phyloP scores from a whole-genome alignment of 2,797 vertebrate genomes.

The Hippoglossus hippoglossus region DNA sequence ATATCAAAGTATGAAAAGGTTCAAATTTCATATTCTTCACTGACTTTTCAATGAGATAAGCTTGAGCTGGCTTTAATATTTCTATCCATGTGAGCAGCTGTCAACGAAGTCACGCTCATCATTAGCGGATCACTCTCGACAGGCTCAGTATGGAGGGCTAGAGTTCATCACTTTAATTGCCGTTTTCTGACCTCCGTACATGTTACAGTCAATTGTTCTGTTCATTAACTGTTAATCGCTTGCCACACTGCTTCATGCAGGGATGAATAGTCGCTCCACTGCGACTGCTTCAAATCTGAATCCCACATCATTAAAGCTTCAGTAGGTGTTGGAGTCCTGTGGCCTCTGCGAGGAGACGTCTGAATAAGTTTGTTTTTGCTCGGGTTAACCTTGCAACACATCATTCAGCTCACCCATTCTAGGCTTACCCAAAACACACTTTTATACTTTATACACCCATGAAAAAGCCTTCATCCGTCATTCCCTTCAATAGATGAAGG shows the following conservation, averaged over 20 bases:
- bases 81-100: conserved; percentile 8
- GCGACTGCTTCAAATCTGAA: conserved; percentile 18
- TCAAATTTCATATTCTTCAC: background rate
- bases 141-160: conserved; percentile 36
- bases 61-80: background rate
- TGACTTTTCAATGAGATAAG: background rate
- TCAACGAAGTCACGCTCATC: conserved; percentile 44
- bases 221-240: conserved; percentile 61
- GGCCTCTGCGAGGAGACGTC: conserved; percentile 30
- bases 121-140: conserved; percentile 61
- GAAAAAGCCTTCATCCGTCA: background rate
- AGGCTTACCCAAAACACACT: background rate
- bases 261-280: conserved; percentile 24
- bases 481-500: background rate
- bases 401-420: conserved; percentile 22
- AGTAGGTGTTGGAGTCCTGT: conserved; percentile 26
- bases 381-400: conserved; percentile 27
- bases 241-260: conserved; percentile 21
- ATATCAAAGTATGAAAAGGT: background rate
- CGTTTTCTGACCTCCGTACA: conserved; percentile 62
- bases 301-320: conserved; percentile 41
- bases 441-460: background rate
- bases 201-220: conserved; percentile 63
- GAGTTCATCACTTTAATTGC: conserved; percentile 69
- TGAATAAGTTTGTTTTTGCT: conserved; percentile 37